phyloP scores from a whole-genome alignment of 2,888 invertebrate genomes.

The Mycalesis mineus region DNA sequence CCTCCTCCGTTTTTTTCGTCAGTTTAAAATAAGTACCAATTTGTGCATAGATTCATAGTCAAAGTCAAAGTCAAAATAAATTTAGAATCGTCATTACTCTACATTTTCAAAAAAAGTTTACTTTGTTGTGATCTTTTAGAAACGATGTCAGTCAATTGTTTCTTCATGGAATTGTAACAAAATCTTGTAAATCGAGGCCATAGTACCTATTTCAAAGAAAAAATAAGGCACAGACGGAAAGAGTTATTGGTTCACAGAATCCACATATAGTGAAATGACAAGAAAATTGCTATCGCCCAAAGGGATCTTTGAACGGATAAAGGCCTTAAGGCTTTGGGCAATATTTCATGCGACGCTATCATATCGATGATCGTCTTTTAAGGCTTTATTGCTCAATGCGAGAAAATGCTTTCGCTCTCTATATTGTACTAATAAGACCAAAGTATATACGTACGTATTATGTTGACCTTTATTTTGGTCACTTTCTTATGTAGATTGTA shows the following conservation, averaged over 20 bases:
- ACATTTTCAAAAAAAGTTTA: no score
- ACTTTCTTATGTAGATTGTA: background rate
- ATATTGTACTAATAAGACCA: background rate
- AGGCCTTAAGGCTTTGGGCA: background rate
- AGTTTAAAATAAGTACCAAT: no score
- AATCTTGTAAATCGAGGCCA: no score
- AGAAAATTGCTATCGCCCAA: background rate
- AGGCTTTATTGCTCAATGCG: background rate
- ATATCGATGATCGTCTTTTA: conserved; percentile 4
- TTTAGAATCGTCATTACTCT: no score
- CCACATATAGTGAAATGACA: background rate
- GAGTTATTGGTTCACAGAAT: background rate
- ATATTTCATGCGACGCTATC: background rate
- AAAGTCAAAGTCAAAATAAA: no score
- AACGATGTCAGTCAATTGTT: no score
- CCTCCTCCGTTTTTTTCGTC: no score
- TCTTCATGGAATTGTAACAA: no score
- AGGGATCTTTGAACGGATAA: conserved; percentile 5
- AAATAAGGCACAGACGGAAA: background rate
- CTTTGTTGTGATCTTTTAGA: no score
- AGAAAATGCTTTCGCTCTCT: background rate
- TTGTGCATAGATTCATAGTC: no score
- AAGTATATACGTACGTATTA: no score
- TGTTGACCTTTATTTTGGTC: background rate
- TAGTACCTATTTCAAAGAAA: background rate